phyloP scores from a whole-genome alignment of 2,888 invertebrate genomes.

The Drosophila setosimentum region DNA sequence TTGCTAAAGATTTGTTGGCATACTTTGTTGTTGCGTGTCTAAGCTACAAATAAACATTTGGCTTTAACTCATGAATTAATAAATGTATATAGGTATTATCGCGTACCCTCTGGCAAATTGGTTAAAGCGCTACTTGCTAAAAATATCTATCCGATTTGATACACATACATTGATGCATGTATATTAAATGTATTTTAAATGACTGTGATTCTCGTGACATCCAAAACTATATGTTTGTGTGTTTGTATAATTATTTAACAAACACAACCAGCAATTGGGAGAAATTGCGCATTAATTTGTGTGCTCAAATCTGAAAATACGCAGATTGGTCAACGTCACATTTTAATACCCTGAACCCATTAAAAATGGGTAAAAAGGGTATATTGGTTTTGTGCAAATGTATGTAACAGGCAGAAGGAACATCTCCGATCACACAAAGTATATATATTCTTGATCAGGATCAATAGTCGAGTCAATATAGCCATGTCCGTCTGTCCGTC shows the following conservation, averaged over 20 bases:
- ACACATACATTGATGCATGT: background rate
- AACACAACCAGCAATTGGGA: background rate
- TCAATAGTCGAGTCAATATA: too few relatives aligned
- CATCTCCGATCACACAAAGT: too few relatives aligned
- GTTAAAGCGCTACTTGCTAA: background rate
- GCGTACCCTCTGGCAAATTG: background rate
- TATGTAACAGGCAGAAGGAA: too few relatives aligned
- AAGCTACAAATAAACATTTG: background rate
- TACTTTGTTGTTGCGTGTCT: background rate
- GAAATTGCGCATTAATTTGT: constrained; percentile 29
- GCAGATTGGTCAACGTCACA: constrained; percentile 9
- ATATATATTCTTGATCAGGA: too few relatives aligned
- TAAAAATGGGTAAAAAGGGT: too few relatives aligned
- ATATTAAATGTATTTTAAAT: background rate
- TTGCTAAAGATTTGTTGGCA: constrained; percentile 20
- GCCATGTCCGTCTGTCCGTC: too few relatives aligned
- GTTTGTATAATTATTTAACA: background rate
- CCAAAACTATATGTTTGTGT: background rate
- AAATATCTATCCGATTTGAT: constrained; percentile 1
- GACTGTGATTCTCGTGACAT: background rate
- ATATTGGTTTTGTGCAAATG: too few relatives aligned
- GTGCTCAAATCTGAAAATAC: constrained; percentile 11
- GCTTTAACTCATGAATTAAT: constrained; percentile 5
- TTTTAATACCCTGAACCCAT: too few relatives aligned
- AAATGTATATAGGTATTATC: background rate